Evolutionary conservation across 2,888 invertebrate genomes (phyloP).

Genomic region (Perithous albicinctus): DNA sequence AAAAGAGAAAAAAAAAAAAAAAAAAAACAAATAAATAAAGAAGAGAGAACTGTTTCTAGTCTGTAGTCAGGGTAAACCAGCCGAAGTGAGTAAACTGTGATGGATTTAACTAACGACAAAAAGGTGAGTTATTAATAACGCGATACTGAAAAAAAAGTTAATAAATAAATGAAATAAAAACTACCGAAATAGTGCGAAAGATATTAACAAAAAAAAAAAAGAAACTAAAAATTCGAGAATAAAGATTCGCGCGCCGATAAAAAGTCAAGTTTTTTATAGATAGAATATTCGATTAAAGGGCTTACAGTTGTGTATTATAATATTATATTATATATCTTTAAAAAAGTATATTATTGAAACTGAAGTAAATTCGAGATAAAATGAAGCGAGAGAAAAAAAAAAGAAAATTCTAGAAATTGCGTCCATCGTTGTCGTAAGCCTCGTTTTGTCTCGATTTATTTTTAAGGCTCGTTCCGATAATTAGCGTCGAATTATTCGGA

Average conservation of each 20-base stretch:
- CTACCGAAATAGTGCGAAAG: conserved; percentile 27
- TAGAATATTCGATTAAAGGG: conserved; percentile 45
- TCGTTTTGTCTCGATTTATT: conserved; percentile 51
- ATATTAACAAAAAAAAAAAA: conserved; percentile 12
- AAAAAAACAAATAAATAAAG: background rate
- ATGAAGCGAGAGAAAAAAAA: conserved; percentile 24
- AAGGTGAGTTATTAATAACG: conserved; percentile 26
- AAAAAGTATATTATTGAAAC: conserved; percentile 44
- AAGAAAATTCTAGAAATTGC: conserved; percentile 68
- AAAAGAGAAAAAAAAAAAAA: background rate
- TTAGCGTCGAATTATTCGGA: too few species aligned
- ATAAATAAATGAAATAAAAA: conserved; percentile 3
- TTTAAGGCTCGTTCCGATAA: too few species aligned
- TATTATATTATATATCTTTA: conserved; percentile 50
- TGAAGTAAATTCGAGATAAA: conserved; percentile 16
- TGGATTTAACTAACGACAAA: conserved; percentile 52
- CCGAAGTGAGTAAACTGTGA: conserved; percentile 64
- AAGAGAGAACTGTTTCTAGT: conserved; percentile 53
- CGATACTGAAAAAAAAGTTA: conserved; percentile 7
- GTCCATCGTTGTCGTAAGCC: conserved; percentile 75
- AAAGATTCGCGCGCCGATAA: conserved; percentile 13
- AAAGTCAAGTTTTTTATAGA: conserved; percentile 54
- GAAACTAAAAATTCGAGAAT: conserved; percentile 1
- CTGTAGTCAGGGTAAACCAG: conserved; percentile 56
- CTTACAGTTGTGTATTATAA: conserved; percentile 57